Conservation (phyloP, 2,113 vertebrate genomes). For the Vombatus ursinus region DNA sequence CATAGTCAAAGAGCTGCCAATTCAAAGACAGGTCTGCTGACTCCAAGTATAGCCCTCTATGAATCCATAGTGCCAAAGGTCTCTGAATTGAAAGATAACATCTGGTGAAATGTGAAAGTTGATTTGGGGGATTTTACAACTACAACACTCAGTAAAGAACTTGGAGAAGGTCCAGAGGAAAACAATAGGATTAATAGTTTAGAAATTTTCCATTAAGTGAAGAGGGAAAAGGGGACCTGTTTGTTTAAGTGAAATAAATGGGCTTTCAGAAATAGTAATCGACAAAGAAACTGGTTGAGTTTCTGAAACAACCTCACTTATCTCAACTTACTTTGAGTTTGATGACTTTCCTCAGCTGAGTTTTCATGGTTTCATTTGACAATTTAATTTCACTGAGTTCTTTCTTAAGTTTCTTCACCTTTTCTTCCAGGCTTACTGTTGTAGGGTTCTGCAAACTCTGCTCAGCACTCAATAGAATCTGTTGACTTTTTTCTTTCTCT, state of each 20-base stretch:
- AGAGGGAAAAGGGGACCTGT: background rate
- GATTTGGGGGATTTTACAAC: slow-evolving; percentile 31
- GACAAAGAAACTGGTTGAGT: background rate
- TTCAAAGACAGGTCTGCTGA: no score
- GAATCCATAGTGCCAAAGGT: no score
- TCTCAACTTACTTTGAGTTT: slow-evolving; percentile 74
- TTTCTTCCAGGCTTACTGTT: slow-evolving; percentile 63
- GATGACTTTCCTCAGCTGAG: slow-evolving; percentile 76
- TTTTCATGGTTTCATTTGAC: slow-evolving; percentile 76
- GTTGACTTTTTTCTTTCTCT: slow-evolving; percentile 49
- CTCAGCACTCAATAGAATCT: slow-evolving; percentile 55
- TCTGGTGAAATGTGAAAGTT: slow-evolving; percentile 33
- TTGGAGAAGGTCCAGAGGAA: slow-evolving; percentile 21
- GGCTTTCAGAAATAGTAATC: background rate
- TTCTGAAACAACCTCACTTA: slow-evolving; percentile 30
- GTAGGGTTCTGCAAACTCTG: slow-evolving; percentile 64
- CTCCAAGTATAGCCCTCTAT: no score
- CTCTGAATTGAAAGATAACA: no score
- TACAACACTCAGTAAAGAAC: slow-evolving; percentile 10
- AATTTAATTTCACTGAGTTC: slow-evolving; percentile 72
- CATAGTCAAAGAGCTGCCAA: no score
- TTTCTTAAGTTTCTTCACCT: slow-evolving; percentile 78
- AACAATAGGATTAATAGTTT: slow-evolving; percentile 3
- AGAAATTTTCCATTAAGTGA: background rate
- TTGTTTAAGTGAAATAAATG: slow-evolving; percentile 14